phyloP scores from a whole-genome alignment of 2,888 invertebrate genomes.

The Pandemis cinnamomeana region DNA sequence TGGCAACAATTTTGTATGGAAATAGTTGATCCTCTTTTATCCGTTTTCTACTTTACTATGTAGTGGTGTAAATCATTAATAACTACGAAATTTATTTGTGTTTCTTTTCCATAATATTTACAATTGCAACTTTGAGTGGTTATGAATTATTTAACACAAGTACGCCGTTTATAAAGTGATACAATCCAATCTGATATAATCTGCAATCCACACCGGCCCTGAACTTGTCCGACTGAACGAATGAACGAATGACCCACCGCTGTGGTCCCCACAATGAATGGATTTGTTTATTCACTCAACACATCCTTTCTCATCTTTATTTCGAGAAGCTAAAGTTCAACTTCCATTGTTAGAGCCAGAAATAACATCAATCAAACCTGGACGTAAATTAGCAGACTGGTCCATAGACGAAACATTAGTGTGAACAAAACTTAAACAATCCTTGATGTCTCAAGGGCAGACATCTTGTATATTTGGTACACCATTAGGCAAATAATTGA shows the following conservation, averaged over 20 bases:
- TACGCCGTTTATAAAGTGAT: neutral
- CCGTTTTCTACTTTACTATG: too few relatives aligned
- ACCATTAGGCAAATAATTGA: conserved; percentile 9
- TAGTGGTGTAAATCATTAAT: too few relatives aligned
- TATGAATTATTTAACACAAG: neutral
- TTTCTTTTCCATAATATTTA: neutral
- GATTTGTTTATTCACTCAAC: conserved; percentile 17
- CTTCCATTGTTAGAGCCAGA: conserved; percentile 9
- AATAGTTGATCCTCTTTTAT: too few relatives aligned
- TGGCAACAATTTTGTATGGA: too few relatives aligned
- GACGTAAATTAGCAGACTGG: conserved; percentile 49
- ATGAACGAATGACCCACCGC: conserved; percentile 50
- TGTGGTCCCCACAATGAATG: conserved; percentile 43
- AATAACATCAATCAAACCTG: conserved; percentile 48
- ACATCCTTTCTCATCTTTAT: neutral
- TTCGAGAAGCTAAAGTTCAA: neutral
- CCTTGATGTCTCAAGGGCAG: conserved; percentile 51
- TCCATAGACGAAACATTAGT: conserved; percentile 49
- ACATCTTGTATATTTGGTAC: conserved; percentile 13
- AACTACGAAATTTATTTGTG: neutral
- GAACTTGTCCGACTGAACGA: conserved; percentile 54
- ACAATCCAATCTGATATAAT: conserved; percentile 7
- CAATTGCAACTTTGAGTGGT: neutral
- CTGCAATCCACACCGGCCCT: conserved; percentile 40
- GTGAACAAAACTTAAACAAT: conserved; percentile 43